Conservation (phyloP, 1,140 invertebrate species). For the Drosophila mauritiana region DNA sequence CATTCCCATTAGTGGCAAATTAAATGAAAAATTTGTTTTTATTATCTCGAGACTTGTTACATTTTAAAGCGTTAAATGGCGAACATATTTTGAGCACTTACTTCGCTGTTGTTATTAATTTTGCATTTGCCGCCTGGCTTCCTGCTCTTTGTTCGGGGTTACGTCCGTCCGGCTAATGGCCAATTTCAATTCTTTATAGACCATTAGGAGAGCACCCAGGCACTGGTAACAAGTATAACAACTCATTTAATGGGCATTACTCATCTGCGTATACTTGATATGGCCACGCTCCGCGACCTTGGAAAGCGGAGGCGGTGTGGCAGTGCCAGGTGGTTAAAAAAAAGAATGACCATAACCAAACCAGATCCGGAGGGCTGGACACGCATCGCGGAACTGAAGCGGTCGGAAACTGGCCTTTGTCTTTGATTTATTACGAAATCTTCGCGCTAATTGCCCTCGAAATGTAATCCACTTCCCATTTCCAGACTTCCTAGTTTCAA, state of each 20-base stretch:
- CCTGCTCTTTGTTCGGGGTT: constrained; percentile 67
- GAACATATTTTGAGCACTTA: constrained; percentile 38
- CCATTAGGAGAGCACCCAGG: constrained; percentile 58
- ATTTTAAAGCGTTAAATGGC: constrained; percentile 61
- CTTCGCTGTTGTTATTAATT: constrained; percentile 42
- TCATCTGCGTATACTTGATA: constrained; percentile 63
- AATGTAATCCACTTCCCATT: constrained; percentile 72
- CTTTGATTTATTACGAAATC: constrained; percentile 73
- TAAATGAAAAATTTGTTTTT: constrained; percentile 22
- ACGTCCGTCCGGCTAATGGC: constrained; percentile 54
- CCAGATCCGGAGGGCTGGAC: constrained; percentile 36
- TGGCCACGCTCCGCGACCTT: constrained; percentile 63
- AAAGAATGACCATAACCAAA: constrained; percentile 12
- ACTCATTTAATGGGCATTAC: constrained; percentile 66
- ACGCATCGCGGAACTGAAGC: constrained; percentile 54
- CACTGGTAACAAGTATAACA: constrained; percentile 26
- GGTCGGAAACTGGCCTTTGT: constrained; percentile 53
- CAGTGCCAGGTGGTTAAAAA: neutral
- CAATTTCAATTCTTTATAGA: constrained; percentile 66
- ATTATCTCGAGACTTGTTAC: constrained; percentile 60
- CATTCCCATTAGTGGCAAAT: constrained; percentile 18
- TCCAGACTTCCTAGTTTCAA: constrained; percentile 60
- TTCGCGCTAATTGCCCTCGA: constrained; percentile 56
- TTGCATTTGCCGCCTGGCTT: constrained; percentile 46
- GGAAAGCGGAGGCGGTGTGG: constrained; percentile 13